phyloP scores from a whole-genome alignment of 2,113 vertebrate species.

The Recurvirostra avosetta region DNA sequence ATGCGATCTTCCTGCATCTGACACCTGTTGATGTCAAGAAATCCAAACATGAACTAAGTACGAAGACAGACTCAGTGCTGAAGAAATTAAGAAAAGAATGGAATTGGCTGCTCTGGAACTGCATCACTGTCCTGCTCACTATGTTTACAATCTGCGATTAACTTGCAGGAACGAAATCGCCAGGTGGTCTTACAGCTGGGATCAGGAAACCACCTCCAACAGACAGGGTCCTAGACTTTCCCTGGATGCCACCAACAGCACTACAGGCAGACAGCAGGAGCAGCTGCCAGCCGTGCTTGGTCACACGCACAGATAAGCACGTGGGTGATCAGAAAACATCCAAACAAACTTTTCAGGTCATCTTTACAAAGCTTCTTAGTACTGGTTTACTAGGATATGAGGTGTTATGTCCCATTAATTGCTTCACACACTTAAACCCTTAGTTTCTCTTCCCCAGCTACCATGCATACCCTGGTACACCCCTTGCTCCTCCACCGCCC shows the following conservation, averaged over 20 bases:
- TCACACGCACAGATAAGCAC: not conserved
- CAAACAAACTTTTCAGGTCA: not conserved
- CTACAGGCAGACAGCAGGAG: not conserved
- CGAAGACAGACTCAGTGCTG: not conserved
- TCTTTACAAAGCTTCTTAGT: not conserved
- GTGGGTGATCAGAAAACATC: not conserved
- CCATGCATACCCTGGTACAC: fast-evolving
- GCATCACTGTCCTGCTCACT: not conserved
- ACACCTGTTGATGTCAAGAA: fast-evolving
- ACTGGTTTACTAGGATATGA: not conserved
- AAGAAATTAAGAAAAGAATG: not conserved
- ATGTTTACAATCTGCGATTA: not conserved
- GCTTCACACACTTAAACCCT: not conserved
- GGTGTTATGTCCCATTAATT: not conserved
- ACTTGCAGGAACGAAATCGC: not conserved
- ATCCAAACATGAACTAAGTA: not conserved
- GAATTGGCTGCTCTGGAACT: not conserved
- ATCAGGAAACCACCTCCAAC: not conserved
- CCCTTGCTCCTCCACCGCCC: not conserved
- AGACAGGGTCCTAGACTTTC: not conserved
- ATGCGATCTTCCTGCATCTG: not conserved
- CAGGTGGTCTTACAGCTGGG: not conserved
- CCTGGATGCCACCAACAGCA: not conserved
- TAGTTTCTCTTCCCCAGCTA: not conserved
- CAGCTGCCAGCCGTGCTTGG: not conserved